phyloP scores from a whole-genome alignment of 92 coral and sea anemone species.

The Plumapathes pennacea region DNA sequence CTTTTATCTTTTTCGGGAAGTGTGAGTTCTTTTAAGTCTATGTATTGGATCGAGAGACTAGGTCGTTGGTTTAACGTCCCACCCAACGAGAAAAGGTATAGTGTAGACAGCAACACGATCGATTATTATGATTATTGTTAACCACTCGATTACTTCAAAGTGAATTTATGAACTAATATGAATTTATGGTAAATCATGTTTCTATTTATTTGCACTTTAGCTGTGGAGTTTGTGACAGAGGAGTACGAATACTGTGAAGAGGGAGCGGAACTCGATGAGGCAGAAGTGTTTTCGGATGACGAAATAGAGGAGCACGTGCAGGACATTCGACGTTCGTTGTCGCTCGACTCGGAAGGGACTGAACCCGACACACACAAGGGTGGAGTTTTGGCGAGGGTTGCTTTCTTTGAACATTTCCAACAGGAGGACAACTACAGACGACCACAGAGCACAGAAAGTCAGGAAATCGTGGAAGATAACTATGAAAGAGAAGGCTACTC shows the following conservation, averaged over 20 bases:
- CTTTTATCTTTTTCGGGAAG: no score
- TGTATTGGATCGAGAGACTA: no score
- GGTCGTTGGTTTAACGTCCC: no score
- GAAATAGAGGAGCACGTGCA: constrained; percentile 21
- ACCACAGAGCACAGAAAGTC: constrained; percentile 4
- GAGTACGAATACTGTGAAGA: constrained; percentile 13
- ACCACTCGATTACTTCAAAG: neutral
- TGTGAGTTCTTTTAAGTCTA: no score
- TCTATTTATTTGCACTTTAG: constrained; percentile 6
- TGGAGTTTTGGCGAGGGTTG: constrained; percentile 55
- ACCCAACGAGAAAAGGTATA: no score
- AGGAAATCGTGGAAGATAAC: constrained; percentile 6
- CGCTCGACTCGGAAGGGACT: constrained; percentile 70
- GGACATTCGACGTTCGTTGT: constrained; percentile 65
- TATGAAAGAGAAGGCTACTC: neutral
- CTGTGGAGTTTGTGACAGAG: constrained; percentile 27
- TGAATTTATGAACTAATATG: no score
- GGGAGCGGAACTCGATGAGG: constrained; percentile 31
- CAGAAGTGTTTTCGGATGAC: constrained; percentile 49
- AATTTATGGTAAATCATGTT: no score
- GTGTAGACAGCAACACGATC: no score
- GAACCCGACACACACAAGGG: constrained; percentile 68
- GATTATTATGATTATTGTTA: neutral
- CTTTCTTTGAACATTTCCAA: constrained; percentile 61
- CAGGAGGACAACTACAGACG: constrained; percentile 32